A percentile compares a stretch with the other conserved stretches of the same genome.
Evolutionary conservation across 1,140 invertebrate species (phyloP).

Genomic region (Drosophila pandora): DNA sequence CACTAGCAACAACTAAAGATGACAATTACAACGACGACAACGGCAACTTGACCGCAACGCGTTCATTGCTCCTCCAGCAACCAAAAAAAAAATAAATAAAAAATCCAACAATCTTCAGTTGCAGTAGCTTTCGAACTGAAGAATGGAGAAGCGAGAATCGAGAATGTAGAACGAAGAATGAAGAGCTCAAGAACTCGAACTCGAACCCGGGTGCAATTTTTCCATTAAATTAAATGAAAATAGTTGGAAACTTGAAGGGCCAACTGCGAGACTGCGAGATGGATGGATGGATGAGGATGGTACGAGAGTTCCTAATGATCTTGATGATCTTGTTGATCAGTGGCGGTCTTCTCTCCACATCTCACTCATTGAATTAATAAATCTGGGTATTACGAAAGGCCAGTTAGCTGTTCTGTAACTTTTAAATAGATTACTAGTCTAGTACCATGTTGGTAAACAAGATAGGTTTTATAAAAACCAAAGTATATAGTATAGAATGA

Average conservation of each 20-base stretch:
- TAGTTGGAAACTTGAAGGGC: conserved; percentile 59
- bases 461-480: too few relatives aligned
- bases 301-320: not conserved
- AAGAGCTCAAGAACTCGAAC: conserved; percentile 25
- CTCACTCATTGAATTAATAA: conserved; percentile 30
- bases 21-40: conserved; percentile 33
- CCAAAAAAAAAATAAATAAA: not conserved
- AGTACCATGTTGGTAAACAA: too few relatives aligned
- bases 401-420: too few relatives aligned
- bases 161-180: not conserved
- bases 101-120: conserved; percentile 12
- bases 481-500: too few relatives aligned
- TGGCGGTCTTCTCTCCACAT: not conserved
- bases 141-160: not conserved
- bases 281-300: not conserved
- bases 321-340: conserved; percentile 35
- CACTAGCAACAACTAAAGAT: conserved; percentile 7
- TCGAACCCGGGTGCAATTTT: conserved; percentile 63
- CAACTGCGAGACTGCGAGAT: conserved; percentile 8
- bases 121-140: conserved; percentile 11
- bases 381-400: conserved; percentile 4
- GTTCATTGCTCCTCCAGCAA: conserved; percentile 67
- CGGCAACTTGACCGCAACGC: conserved; percentile 73
- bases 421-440: too few relatives aligned
- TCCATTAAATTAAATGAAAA: conserved; percentile 80